Conservation (phyloP, 2,888 invertebrate species). For the Drosophila anomelani region DNA sequence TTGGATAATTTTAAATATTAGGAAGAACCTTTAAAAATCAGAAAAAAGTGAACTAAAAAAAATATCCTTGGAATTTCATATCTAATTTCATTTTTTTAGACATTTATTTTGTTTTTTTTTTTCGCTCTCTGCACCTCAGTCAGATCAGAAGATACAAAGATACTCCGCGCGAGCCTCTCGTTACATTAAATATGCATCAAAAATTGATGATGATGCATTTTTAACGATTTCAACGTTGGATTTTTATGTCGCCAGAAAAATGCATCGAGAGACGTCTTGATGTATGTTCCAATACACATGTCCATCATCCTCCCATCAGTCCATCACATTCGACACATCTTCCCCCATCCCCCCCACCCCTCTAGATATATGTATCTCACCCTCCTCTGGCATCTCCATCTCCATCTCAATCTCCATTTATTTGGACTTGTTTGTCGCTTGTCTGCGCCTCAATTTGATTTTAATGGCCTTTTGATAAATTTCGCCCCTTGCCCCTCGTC, state of each 20-base stretch:
- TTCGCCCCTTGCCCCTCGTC: conserved; percentile 1
- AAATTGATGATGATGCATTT: conserved; percentile 81
- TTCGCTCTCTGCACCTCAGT: neutral
- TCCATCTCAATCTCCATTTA: conserved; percentile 20
- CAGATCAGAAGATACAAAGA: conserved; percentile 36
- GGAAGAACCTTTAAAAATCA: too few relatives aligned
- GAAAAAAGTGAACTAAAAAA: too few relatives aligned
- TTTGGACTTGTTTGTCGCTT: conserved; percentile 43
- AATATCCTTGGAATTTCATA: too few relatives aligned
- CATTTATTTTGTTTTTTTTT: neutral
- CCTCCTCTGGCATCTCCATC: conserved; percentile 3
- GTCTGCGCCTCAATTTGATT: conserved; percentile 68
- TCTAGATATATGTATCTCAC: too few relatives aligned
- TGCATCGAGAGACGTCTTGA: conserved; percentile 70
- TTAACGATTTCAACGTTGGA: conserved; percentile 72
- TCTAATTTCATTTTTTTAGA: too few relatives aligned
- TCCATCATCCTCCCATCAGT: conserved; percentile 34
- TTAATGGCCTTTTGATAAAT: conserved; percentile 71
- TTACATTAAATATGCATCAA: conserved; percentile 78
- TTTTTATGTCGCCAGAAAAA: conserved; percentile 62
- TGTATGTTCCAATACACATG: conserved; percentile 53
- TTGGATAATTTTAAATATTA: neutral
- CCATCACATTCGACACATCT: conserved; percentile 25
- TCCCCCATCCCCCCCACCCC: neutral
- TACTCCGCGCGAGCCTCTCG: conserved; percentile 44